Base-by-base conservation (phyloP, 2,797 vertebrate genomes). In the Cuniculus paca region DNA sequence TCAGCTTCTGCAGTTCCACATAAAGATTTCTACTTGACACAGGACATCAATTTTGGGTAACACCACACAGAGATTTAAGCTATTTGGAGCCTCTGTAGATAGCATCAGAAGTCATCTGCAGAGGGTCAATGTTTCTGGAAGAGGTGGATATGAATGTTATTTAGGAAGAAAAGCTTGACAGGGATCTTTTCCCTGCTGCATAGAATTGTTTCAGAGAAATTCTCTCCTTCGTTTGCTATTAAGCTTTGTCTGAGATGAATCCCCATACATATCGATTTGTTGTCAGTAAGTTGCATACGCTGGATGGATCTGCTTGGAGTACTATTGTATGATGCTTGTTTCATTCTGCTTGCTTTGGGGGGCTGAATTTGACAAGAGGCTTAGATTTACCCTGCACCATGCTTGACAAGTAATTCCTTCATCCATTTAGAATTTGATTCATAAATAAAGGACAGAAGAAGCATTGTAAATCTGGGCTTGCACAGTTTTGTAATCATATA, bases 301-400 rank as follows among this genome's bases (percentile, higher is more conserved):
- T 92, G 26, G 39, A 95, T 96, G n/a, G 95, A 94, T 98, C 82
- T 95, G 85, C 98, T 98, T 98, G 65, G 89, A 97, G 96, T 94
- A 86, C 36, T n/a, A 96, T 72, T 98, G 85, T 52, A 80, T 20
- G 93, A 97, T 96, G 96, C 95, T 98, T 97, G 98, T 98, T 98
- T 97, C 95, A 97, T 98, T 98, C 96, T 96, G 92, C 97, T 98
- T 90, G 97, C 95, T 98, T 97, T 94, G 28, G 88, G 93, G 98
- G 92, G 74, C 65, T 92, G 80, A 56, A 61, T 87, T 88, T 80
- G 85, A 72, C 95, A 26, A 90, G 68, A 89, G 70, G 80, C 19
- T 97, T 83, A 52, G 75, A 88, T 95, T 90, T 94, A 89, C 81
- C 61, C 16, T 7, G 36, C n/a, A 3, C 6, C 20, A 72, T 4